Evolutionary conservation across 2,113 vertebrate species (phyloP).

Genomic region (Chlamydotis undulata): DNA sequence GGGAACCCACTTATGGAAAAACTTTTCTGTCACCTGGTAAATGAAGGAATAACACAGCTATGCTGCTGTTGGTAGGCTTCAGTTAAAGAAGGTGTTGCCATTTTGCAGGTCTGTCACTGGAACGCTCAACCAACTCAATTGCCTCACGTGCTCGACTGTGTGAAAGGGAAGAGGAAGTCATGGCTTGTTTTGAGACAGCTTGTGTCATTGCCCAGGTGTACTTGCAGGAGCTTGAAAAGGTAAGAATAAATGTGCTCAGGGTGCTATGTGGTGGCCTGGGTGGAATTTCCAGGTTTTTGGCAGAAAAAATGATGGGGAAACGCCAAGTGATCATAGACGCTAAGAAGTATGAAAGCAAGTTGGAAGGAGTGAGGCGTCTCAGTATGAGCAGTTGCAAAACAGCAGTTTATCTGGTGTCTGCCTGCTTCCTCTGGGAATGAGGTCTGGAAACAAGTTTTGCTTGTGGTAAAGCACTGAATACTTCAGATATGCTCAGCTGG

Average conservation of each 20-base stretch:
- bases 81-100: background rate
- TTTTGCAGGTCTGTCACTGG: slow-evolving; percentile 89
- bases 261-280: background rate
- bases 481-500: background rate
- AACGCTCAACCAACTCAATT: slow-evolving; percentile 86
- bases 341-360: background rate
- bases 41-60: background rate
- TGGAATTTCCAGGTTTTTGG: background rate
- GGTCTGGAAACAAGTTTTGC: background rate
- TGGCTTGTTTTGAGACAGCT: slow-evolving; percentile 90
- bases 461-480: background rate
- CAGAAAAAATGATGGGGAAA: background rate
- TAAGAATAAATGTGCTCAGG: slow-evolving; percentile 48
- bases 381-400: background rate
- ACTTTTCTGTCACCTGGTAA: background rate
- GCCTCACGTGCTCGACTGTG: slow-evolving; percentile 88
- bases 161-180: slow-evolving; percentile 90
- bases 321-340: background rate
- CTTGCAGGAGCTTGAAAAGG: slow-evolving; percentile 95
- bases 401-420: background rate
- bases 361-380: background rate
- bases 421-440: background rate
- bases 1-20: background rate
- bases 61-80: background rate
- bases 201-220: slow-evolving; percentile 88